Evolutionary conservation across 1,140 invertebrate genomes (phyloP).

Genomic region (Matsumurasca onukii): DNA sequence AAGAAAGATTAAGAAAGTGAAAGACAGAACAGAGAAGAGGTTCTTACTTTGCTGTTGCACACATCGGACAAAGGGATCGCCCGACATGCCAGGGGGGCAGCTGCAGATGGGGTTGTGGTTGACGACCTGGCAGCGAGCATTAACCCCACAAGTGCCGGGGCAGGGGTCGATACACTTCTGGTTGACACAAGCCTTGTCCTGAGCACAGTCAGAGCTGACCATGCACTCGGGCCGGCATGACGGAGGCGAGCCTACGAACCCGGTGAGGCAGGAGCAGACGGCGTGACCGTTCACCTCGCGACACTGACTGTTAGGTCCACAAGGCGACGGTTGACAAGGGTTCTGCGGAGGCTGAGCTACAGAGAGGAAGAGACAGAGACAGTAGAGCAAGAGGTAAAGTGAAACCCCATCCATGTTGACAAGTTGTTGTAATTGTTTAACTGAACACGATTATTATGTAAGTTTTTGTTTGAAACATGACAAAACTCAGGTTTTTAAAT

Average conservation of each 20-base stretch:
- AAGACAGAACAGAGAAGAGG: constrained; percentile 30
- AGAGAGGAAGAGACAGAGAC: constrained; percentile 37
- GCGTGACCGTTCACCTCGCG: constrained; percentile 49
- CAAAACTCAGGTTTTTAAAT: too few species aligned
- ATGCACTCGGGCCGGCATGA: constrained; percentile 51
- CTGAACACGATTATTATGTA: too few species aligned
- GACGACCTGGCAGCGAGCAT: constrained; percentile 49
- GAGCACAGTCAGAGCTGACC: constrained; percentile 48
- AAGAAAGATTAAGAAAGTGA: constrained; percentile 22
- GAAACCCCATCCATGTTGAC: too few species aligned
- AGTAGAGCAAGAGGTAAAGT: constrained; percentile 13
- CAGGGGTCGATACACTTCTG: constrained; percentile 51
- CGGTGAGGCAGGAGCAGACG: constrained; percentile 52
- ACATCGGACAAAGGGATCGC: constrained; percentile 56
- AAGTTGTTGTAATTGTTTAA: too few species aligned
- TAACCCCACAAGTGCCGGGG: constrained; percentile 52
- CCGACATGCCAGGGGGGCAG: constrained; percentile 49
- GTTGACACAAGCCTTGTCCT: constrained; percentile 49
- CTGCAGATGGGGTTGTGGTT: constrained; percentile 51
- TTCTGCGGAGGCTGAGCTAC: constrained; percentile 38
- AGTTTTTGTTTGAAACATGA: too few species aligned
- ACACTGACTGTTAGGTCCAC: constrained; percentile 53
- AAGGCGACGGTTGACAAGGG: constrained; percentile 48
- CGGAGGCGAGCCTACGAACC: constrained; percentile 52
- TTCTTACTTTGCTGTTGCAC: constrained; percentile 46